Base-by-base conservation (phyloP, 2,113 vertebrate genomes). In the Odobenus rosmarus region DNA sequence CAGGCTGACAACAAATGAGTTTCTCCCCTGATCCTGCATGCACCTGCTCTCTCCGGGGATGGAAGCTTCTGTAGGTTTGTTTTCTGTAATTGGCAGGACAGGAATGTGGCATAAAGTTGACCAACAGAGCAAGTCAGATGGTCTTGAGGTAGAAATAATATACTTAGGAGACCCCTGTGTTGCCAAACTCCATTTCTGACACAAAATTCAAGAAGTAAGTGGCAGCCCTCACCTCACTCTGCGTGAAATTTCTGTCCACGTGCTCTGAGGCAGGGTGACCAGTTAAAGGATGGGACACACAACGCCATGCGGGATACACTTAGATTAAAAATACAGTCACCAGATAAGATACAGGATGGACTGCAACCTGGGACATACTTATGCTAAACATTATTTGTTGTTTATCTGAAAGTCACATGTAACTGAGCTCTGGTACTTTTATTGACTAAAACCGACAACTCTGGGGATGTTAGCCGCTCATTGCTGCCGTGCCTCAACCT, bases 191-290 rank as follows among this genome's bases (percentile, higher is more conserved):
- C 46, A 1, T 79, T 87, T 87, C 26, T 57, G 39, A 31, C 36
- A 49, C 19, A 64, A n/a, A 36, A 39, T 10, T 1, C 21, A 36
- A 24, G 61, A 59, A 53, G 14, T 5, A 1, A 1, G 21, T 12
- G 81, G 16, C 12, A 74, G 33, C 14, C 9, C 15, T 89, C 11
- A 42, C 14, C 1, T 55, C 5, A 11, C 9, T 6, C 39, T 24
- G 2, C 1, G 31, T 16, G 42, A 36, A 61, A 61, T 69, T 23
- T 77, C 49, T 0, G 21, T 28, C 14, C n/a, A 2, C 0, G 0
- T 33, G 53, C 15, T n/a, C 33, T 4, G 36, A 1, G 15, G 23
- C 59, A 7, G 16, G 28, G 21, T 15, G 69, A 18, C 39, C 26
- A 24, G 77, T 69, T n/a, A 51, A 59, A 74, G 31, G 5, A 31